Percentiles rank a stretch among this genome's conserved stretches.
Evolutionary conservation across 2,113 vertebrate species (phyloP).

Genomic region (Polypterus bichir): DNA sequence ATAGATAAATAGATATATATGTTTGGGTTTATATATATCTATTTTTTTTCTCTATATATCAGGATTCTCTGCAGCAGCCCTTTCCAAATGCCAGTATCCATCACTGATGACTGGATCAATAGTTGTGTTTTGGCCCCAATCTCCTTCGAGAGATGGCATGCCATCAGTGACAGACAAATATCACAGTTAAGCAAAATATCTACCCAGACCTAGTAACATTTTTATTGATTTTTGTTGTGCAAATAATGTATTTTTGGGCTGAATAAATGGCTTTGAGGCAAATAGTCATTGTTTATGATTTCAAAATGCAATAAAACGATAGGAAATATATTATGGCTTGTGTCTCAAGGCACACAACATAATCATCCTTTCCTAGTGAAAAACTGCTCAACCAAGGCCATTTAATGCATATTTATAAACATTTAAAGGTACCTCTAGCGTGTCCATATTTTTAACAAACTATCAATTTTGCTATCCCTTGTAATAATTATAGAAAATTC

Average conservation of each 20-base stretch:
- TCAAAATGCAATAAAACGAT: constrained; percentile 91
- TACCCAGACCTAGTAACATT: constrained; percentile 78
- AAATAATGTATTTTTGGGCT: constrained; percentile 96
- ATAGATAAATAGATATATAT: neutral
- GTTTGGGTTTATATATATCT: neutral
- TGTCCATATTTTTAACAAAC: constrained; percentile 58
- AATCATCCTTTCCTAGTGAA: constrained; percentile 77
- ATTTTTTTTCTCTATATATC: constrained; percentile 46
- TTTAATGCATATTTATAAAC: constrained; percentile 64
- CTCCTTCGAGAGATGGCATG: constrained; percentile 89
- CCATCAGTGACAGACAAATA: constrained; percentile 97
- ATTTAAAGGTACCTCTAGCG: constrained; percentile 68
- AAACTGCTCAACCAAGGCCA: constrained; percentile 65
- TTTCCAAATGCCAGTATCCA: constrained; percentile 90
- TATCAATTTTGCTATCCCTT: neutral
- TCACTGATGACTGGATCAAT: constrained; percentile 97
- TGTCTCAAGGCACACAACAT: constrained; percentile 86
- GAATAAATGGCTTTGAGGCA: constrained; percentile 98
- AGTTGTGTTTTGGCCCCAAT: constrained; percentile 89
- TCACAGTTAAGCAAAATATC: constrained; percentile 84
- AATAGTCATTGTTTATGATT: constrained; percentile 91
- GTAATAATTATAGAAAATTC: too few relatives aligned
- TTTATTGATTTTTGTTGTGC: constrained; percentile 95
- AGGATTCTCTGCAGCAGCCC: constrained; percentile 70
- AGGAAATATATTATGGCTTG: constrained; percentile 88